Percentiles rank a stretch among this genome's conserved stretches.
Evolutionary conservation across 2,888 invertebrate genomes (phyloP).

Genomic region (Hydrotaea diabolus): DNA sequence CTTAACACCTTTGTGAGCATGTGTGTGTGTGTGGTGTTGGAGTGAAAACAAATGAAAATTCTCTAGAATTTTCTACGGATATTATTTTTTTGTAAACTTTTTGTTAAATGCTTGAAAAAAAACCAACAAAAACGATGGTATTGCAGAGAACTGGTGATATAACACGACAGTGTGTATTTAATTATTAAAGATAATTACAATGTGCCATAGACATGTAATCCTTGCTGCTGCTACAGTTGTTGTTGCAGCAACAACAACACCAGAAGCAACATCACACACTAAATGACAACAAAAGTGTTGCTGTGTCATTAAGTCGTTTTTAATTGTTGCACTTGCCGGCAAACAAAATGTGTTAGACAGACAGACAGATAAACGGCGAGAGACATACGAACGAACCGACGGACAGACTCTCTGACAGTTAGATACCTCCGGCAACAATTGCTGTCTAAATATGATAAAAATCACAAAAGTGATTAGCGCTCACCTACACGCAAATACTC

Average conservation of each 20-base stretch:
- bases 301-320: constrained; percentile 50
- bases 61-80: background rate
- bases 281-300: constrained; percentile 40
- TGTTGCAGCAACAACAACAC: constrained; percentile 42
- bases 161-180: constrained; percentile 45
- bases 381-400: background rate
- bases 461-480: constrained; percentile 47
- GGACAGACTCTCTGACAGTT: background rate
- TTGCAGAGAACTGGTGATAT: constrained; percentile 14
- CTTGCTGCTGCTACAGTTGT: constrained; percentile 30
- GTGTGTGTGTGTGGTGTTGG: background rate
- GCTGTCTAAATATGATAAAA: constrained; percentile 41
- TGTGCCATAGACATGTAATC: constrained; percentile 64
- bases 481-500: background rate
- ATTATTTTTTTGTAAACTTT: background rate
- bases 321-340: constrained; percentile 59
- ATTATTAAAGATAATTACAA: constrained; percentile 67
- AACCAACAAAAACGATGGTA: background rate
- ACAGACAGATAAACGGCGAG: background rate
- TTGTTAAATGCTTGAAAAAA: constrained; percentile 19
- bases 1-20: constrained; percentile 25
- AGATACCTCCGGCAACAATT: constrained; percentile 12
- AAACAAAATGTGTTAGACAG: constrained; percentile 41
- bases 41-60: constrained; percentile 8
- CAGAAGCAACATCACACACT: background rate